Percentiles rank a stretch among this genome's conserved stretches.
Evolutionary conservation across 2,888 invertebrate species (phyloP).

Genomic region (Machimus rusticus): DNA sequence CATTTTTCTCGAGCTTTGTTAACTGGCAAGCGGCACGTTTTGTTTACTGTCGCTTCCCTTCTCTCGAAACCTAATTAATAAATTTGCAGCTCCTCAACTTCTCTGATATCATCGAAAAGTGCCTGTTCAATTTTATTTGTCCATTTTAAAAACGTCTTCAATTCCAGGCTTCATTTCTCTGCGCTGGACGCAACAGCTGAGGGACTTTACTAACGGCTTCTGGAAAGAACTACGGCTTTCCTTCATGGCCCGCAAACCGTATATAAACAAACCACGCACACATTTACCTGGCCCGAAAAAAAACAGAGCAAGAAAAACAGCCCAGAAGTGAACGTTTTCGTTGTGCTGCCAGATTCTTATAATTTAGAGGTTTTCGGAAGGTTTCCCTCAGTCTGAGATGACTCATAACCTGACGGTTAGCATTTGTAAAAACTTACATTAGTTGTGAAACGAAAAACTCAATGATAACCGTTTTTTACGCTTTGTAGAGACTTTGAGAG

Average conservation of each 20-base stretch:
- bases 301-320: neutral
- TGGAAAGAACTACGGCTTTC: neutral
- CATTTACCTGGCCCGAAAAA: neutral
- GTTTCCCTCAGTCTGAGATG: neutral
- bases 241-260: neutral
- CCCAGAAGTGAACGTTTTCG: neutral
- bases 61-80: neutral
- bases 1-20: neutral
- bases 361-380: neutral
- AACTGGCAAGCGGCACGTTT: neutral
- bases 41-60: neutral
- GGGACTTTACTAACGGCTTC: neutral
- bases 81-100: neutral
- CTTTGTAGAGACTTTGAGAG: neutral
- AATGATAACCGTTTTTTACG: neutral
- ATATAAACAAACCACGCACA: neutral
- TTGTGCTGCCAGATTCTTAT: neutral
- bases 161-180: neutral
- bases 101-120: neutral
- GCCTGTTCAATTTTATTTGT: neutral
- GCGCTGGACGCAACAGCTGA: neutral
- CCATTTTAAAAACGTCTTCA: neutral
- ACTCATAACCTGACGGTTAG: neutral
- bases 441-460: neutral
- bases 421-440: neutral